A percentile compares a stretch with the other conserved stretches of the same genome.
phyloP scores from a whole-genome alignment of 2,797 vertebrate genomes.

The Dendrocincla tyrannina region DNA sequence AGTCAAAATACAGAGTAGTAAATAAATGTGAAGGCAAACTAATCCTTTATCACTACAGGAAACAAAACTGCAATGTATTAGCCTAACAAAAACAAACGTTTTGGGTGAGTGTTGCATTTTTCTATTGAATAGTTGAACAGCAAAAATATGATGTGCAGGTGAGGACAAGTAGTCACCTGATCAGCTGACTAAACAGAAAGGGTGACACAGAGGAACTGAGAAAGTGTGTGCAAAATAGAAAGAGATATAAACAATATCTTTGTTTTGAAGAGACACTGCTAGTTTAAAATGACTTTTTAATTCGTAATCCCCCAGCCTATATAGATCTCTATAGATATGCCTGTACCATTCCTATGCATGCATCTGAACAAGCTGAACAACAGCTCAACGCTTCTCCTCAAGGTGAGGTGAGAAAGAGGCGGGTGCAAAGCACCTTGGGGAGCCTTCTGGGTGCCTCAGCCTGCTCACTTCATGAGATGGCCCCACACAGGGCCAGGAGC shows the following conservation, averaged over 20 bases:
- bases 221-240: not conserved
- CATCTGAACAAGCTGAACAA: not conserved
- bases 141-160: not conserved
- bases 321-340: not conserved
- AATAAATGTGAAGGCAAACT: not conserved
- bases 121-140: not conserved
- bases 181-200: not conserved
- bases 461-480: not conserved
- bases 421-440: not conserved
- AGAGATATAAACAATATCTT: not conserved
- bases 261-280: not conserved
- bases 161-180: not conserved
- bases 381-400: fast-evolving
- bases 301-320: not conserved
- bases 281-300: not conserved
- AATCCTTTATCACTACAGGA: not conserved
- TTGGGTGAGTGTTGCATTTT: not conserved
- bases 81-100: not conserved
- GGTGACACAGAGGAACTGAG: not conserved
- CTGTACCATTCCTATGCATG: fast-evolving
- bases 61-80: not conserved
- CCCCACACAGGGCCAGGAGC: too few species aligned
- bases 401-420: not conserved
- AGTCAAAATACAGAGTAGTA: not conserved
- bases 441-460: not conserved